Conservation (phyloP, 2,797 vertebrate genomes). For the Phalloptychus januarius region DNA sequence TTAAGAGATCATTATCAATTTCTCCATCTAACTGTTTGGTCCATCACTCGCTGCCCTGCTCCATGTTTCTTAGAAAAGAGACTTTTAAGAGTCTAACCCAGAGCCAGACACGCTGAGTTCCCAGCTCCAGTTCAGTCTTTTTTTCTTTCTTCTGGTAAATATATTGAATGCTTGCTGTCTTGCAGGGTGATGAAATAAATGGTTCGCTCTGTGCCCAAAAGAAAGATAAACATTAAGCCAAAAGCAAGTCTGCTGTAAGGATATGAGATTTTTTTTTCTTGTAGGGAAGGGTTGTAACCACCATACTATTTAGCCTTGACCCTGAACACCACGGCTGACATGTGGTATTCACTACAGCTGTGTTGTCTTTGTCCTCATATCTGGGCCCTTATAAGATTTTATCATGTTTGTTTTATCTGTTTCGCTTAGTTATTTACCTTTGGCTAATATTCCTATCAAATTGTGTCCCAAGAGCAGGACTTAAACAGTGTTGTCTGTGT, state of each 20-base stretch:
- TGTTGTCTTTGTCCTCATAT: constrained; percentile 77
- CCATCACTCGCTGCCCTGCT: constrained; percentile 36
- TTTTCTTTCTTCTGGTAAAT: constrained; percentile 36
- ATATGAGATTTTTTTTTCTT: constrained; percentile 26
- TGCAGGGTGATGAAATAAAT: constrained; percentile 36
- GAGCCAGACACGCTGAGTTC: constrained; percentile 35
- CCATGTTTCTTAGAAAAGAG: constrained; percentile 44
- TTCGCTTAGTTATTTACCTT: constrained; percentile 75
- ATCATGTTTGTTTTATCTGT: constrained; percentile 79
- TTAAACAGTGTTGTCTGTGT: constrained; percentile 65
- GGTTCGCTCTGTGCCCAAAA: constrained; percentile 30
- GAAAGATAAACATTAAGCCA: constrained; percentile 54
- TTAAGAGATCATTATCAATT: constrained; percentile 72
- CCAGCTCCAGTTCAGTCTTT: constrained; percentile 12
- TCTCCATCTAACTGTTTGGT: constrained; percentile 71
- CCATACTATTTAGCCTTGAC: constrained; percentile 57
- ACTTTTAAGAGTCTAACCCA: constrained; percentile 44
- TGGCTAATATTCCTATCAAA: constrained; percentile 63
- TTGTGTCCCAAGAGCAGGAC: constrained; percentile 62
- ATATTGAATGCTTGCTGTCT: constrained; percentile 37
- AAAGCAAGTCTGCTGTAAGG: constrained; percentile 40
- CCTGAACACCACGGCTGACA: constrained; percentile 65
- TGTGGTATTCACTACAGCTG: constrained; percentile 79
- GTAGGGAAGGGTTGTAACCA: constrained; percentile 44
- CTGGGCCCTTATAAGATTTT: constrained; percentile 74